A percentile compares a stretch with the other conserved stretches of the same genome.
phyloP scores from a whole-genome alignment of 2,888 invertebrate genomes.

The Boloria selene region DNA sequence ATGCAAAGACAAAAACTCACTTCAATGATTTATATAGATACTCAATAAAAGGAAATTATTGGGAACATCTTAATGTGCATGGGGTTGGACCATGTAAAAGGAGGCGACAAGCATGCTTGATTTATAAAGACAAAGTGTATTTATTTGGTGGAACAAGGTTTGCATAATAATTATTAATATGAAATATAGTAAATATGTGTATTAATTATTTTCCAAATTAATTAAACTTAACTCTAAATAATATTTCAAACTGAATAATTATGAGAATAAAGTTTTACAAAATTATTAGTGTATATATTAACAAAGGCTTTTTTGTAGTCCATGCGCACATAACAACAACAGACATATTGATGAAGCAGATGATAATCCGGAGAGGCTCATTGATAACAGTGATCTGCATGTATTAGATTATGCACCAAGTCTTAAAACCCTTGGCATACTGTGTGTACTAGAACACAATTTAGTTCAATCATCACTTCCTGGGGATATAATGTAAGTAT shows the following conservation, averaged over 20 bases:
- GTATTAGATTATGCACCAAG: conserved; percentile 90
- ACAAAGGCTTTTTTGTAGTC: conserved; percentile 49
- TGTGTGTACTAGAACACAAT: conserved; percentile 84
- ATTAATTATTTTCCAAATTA: too few species aligned
- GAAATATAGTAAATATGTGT: conserved; percentile 11
- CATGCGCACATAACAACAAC: conserved; percentile 48
- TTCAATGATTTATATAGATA: conserved; percentile 92
- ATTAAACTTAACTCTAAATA: too few species aligned
- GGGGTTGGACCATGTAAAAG: conserved; percentile 85
- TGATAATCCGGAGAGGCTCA: conserved; percentile 76
- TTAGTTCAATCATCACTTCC: conserved; percentile 85
- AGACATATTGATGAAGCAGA: conserved; percentile 51
- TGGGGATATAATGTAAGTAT: conserved; percentile 83
- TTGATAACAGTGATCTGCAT: conserved; percentile 92
- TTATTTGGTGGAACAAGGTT: conserved; percentile 96
- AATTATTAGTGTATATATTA: too few species aligned
- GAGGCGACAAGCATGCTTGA: conserved; percentile 90
- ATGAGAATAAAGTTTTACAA: too few species aligned
- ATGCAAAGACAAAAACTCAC: conserved; percentile 88
- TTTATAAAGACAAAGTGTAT: conserved; percentile 87
- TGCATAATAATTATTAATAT: neutral
- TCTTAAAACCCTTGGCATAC: conserved; percentile 87
- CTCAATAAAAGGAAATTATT: conserved; percentile 82
- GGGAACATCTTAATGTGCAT: conserved; percentile 83
- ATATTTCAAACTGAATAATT: too few species aligned